These are phyloP conservation scores for Petrocephalus microphthalmus DNA, from an alignment of 2,113 vertebrate species.

Conservation along the genomic window DNA sequence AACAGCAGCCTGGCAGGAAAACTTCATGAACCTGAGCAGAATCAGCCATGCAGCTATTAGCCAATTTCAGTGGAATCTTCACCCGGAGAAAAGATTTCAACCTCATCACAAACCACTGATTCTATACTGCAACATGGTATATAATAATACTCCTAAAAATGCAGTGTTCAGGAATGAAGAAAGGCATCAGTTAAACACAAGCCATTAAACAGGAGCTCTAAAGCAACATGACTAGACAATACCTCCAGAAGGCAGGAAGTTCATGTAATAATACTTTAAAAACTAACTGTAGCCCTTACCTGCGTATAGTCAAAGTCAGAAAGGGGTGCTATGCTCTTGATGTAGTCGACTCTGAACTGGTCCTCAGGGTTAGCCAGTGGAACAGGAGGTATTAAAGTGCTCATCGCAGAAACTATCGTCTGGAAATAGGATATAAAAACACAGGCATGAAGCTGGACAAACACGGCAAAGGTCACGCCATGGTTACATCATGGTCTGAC, in stretches of 20 bases:
- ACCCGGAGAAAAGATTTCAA: background rate
- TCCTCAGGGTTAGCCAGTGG: constrained; percentile 92
- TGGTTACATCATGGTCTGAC: constrained; percentile 28
- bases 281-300: constrained; percentile 64
- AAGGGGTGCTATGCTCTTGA: constrained; percentile 96
- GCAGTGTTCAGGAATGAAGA: background rate
- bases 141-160: background rate
- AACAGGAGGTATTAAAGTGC: constrained; percentile 97
- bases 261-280: background rate
- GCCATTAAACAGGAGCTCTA: background rate
- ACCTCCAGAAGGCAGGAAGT: background rate
- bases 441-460: constrained; percentile 38
- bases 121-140: background rate
- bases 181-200: background rate
- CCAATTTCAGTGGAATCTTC: background rate
- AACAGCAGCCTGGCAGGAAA: background rate
- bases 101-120: background rate
- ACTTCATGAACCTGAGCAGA: background rate
- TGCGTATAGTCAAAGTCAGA: constrained; percentile 96
- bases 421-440: constrained; percentile 54
- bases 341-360: constrained; percentile 95
- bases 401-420: constrained; percentile 98
- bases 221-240: background rate
- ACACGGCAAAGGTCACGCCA: constrained; percentile 37
- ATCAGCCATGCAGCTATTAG: background rate